These are phyloP conservation scores for Dendropsophus ebraccatus DNA, from an alignment of 2,113 vertebrate species.

Conservation along the genomic window DNA sequence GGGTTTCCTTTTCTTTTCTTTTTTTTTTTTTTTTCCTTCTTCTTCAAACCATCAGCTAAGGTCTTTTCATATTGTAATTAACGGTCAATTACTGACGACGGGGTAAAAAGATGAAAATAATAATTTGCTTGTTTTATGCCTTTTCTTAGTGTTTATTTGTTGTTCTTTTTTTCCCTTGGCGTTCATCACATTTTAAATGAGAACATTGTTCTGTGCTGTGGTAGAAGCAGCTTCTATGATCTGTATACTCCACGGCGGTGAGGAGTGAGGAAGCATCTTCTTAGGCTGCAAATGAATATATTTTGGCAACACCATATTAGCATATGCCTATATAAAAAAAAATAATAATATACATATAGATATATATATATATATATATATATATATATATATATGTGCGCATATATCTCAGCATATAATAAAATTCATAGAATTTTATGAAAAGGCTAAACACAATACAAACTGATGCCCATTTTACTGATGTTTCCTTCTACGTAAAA, in stretches of 20 bases:
- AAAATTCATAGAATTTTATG: not conserved
- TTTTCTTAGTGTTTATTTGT: constrained; percentile 66
- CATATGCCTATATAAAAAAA: not conserved
- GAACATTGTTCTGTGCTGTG: constrained; percentile 16
- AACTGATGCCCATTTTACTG: not conserved
- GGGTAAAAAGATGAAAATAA: constrained; percentile 79
- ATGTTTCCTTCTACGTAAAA: not conserved
- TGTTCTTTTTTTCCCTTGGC: constrained; percentile 20
- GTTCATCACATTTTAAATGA: constrained; percentile 30
- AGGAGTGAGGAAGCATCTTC: not conserved
- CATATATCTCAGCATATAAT: not conserved
- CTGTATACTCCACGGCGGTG: not conserved
- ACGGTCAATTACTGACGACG: constrained; percentile 81
- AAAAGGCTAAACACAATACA: not conserved
- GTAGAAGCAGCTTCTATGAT: not conserved
- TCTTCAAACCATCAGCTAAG: constrained; percentile 75
- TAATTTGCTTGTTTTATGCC: constrained; percentile 80
- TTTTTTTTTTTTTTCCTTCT: constrained; percentile 15
- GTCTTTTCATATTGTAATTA: constrained; percentile 84
- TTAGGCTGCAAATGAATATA: not conserved
- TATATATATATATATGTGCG: too few species aligned
- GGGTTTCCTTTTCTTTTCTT: not conserved
- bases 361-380: too few species aligned
- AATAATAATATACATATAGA: not conserved
- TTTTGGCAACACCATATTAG: not conserved